Conservation (phyloP, 2,888 invertebrate species). For the Rhingia rostrata region DNA sequence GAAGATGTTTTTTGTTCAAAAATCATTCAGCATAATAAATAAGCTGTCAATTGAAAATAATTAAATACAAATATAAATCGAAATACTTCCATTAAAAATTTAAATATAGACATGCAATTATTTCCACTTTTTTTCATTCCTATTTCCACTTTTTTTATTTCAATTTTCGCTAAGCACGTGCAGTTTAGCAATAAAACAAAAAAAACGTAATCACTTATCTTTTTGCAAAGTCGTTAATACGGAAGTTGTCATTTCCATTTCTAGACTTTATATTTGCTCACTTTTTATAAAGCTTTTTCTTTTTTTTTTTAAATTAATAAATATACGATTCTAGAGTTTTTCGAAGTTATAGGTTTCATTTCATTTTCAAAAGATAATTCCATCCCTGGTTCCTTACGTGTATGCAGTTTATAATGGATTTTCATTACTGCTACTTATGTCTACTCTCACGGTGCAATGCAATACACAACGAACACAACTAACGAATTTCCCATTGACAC, state of each 20-base stretch:
- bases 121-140: background rate
- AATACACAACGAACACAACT: conserved; percentile 24
- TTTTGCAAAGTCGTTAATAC: background rate
- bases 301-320: conserved; percentile 23
- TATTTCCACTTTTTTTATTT: conserved; percentile 2
- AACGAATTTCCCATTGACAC: conserved; percentile 58
- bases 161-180: conserved; percentile 13
- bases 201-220: background rate
- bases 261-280: too few relatives aligned
- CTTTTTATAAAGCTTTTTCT: background rate
- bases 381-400: background rate
- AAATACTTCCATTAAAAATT: too few relatives aligned
- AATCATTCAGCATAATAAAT: too few relatives aligned
- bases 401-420: conserved; percentile 15
- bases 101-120: too few relatives aligned
- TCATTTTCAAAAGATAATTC: conserved; percentile 29
- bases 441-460: conserved; percentile 25
- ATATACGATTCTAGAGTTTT: conserved; percentile 30
- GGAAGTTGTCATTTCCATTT: conserved; percentile 7
- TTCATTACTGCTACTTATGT: conserved; percentile 34
- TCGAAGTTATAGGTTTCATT: conserved; percentile 42
- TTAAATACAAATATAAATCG: too few relatives aligned
- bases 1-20: background rate
- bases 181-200: background rate
- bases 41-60: too few relatives aligned